Evolutionary conservation across 2,113 vertebrate species (phyloP).

Genomic region (Astatotilapia flaviijosephi): DNA sequence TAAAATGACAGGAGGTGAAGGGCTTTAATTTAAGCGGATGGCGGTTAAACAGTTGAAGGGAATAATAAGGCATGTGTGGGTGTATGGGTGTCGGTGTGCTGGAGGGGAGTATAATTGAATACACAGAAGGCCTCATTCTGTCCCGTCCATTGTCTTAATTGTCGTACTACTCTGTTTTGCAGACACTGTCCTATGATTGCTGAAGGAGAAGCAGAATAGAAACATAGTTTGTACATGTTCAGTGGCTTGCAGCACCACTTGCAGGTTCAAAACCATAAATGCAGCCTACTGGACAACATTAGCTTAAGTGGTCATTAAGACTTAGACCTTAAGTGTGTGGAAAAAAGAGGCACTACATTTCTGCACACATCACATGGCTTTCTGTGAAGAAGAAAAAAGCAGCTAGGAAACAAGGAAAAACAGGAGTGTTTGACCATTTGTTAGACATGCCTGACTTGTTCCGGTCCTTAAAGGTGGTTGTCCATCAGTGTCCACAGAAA

Average conservation of each 20-base stretch:
- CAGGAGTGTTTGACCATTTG: not conserved
- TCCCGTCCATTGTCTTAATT: slow-evolving; percentile 9
- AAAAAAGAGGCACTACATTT: not conserved
- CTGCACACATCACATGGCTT: not conserved
- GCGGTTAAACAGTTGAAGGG: not conserved
- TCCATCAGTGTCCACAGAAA: not conserved
- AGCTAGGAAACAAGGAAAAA: not conserved
- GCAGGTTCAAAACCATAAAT: slow-evolving; percentile 1
- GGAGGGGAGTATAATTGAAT: not conserved
- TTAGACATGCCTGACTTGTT: not conserved
- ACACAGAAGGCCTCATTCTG: slow-evolving; percentile 9
- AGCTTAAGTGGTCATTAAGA: not conserved
- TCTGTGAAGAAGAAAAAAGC: not conserved
- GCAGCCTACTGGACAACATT: not conserved
- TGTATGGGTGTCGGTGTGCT: not conserved
- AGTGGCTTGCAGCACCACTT: slow-evolving; percentile 4
- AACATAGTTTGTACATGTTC: not conserved
- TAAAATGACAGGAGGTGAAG: not conserved
- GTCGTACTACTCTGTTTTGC: not conserved
- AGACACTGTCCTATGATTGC: not conserved
- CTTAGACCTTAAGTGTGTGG: not conserved
- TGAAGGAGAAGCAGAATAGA: not conserved
- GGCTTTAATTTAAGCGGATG: not conserved
- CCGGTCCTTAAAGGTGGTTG: not conserved
- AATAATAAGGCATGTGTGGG: not conserved